A percentile compares a stretch with the other conserved stretches of the same genome.
Conservation (phyloP, 2,797 vertebrate species). For the Spondyliosoma cantharus region DNA sequence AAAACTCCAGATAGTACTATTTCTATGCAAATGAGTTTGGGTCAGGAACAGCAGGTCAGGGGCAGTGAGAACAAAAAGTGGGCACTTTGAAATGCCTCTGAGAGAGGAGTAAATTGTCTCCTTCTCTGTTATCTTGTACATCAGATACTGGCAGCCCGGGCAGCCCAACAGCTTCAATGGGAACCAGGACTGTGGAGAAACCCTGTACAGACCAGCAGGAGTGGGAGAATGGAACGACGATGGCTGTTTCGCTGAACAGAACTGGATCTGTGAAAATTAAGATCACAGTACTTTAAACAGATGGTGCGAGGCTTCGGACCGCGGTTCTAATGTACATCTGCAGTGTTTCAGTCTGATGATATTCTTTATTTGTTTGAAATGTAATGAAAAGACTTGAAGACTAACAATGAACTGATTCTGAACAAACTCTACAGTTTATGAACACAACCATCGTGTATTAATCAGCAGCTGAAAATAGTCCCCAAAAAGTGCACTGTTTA, state of each 20-base stretch:
- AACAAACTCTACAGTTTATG: not conserved
- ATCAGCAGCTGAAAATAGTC: no score
- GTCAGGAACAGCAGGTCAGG: not conserved
- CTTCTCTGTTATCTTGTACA: not conserved
- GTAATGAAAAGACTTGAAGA: not conserved
- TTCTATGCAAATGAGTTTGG: constrained; percentile 27
- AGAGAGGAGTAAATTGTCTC: not conserved
- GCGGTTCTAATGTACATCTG: not conserved
- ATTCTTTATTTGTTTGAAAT: not conserved
- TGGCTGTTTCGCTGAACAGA: constrained; percentile 15
- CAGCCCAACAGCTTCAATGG: constrained; percentile 56
- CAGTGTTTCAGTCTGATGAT: not conserved
- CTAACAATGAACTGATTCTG: no score
- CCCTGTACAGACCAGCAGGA: rapidly evolving
- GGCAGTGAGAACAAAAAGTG: not conserved
- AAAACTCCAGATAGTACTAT: not conserved
- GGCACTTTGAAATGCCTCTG: not conserved
- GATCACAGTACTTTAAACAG: not conserved
- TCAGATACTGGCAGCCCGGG: constrained; percentile 58
- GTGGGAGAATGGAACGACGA: constrained; percentile 59
- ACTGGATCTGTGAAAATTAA: constrained; percentile 62
- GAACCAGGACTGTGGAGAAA: constrained; percentile 67
- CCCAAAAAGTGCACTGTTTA: no score
- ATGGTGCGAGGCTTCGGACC: not conserved
- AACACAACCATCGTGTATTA: no score